phyloP scores from a whole-genome alignment of 2,797 vertebrate genomes.

The Hippoglossus hippoglossus region DNA sequence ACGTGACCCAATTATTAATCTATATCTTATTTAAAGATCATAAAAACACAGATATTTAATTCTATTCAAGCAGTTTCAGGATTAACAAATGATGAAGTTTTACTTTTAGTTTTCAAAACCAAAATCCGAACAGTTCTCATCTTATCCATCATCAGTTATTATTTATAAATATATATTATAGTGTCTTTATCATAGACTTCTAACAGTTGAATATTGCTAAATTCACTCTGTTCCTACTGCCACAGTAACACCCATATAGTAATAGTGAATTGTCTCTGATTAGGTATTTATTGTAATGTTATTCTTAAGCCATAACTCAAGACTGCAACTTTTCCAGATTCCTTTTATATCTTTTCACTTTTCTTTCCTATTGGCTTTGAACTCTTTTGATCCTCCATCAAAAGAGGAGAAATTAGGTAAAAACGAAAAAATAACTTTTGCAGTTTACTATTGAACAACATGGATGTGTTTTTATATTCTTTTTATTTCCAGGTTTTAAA shows the following conservation, averaged over 20 bases:
- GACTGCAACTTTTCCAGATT: not conserved
- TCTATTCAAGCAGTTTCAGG: too few relatives aligned
- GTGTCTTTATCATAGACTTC: too few relatives aligned
- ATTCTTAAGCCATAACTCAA: too few relatives aligned
- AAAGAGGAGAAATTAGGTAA: not conserved
- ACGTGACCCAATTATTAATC: too few relatives aligned
- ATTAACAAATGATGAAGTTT: too few relatives aligned
- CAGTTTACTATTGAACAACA: not conserved
- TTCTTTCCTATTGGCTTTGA: not conserved
- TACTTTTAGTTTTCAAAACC: too few relatives aligned
- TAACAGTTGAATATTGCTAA: not conserved
- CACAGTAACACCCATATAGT: not conserved
- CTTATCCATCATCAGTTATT: too few relatives aligned
- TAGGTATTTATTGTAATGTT: not conserved
- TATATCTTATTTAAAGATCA: too few relatives aligned
- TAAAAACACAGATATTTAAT: too few relatives aligned
- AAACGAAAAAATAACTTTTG: constrained; percentile 4
- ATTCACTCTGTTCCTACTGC: not conserved
- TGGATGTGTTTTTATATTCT: constrained; percentile 14
- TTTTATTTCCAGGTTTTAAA: not conserved
- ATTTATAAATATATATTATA: too few relatives aligned
- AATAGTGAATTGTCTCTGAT: not conserved
- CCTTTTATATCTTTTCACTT: not conserved
- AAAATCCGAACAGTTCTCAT: too few relatives aligned
- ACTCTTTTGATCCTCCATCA: not conserved